These are phyloP conservation scores for Sylvia borin DNA, from an alignment of 2,797 vertebrate genomes.

Conservation along the genomic window DNA sequence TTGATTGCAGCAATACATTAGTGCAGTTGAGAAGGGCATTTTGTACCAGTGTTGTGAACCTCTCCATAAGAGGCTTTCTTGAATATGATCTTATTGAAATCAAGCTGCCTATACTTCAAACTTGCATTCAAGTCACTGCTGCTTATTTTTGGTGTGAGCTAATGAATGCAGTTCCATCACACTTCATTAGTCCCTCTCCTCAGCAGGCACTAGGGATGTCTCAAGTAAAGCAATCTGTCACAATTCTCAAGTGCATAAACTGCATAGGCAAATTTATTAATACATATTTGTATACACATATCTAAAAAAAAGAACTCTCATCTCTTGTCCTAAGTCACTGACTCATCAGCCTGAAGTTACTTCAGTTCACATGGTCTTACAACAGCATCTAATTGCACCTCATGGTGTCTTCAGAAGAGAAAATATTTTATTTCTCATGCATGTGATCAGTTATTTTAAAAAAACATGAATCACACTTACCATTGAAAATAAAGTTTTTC, in stretches of 20 bases:
- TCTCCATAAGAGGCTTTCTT: background rate
- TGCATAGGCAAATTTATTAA: background rate
- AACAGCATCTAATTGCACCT: background rate
- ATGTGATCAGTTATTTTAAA: background rate
- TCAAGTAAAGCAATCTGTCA: background rate
- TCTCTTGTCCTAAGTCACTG: background rate
- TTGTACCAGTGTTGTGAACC: background rate
- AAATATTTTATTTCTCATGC: background rate
- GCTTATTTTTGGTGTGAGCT: background rate
- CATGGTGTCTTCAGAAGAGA: background rate
- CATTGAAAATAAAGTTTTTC: background rate
- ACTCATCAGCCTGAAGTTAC: slow-evolving; percentile 20
- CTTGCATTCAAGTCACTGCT: background rate
- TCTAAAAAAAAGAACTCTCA: background rate
- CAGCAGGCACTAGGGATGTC: background rate
- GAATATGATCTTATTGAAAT: background rate
- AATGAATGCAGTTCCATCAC: background rate
- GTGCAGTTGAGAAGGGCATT: background rate
- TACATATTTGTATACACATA: background rate
- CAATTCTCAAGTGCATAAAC: background rate
- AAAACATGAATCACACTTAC: background rate
- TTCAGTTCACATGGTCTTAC: background rate
- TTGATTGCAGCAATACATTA: background rate
- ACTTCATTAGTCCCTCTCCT: background rate
- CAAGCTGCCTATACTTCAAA: background rate